Evolutionary conservation across 2,113 vertebrate genomes (phyloP).

Genomic region (Numenius arquata): DNA sequence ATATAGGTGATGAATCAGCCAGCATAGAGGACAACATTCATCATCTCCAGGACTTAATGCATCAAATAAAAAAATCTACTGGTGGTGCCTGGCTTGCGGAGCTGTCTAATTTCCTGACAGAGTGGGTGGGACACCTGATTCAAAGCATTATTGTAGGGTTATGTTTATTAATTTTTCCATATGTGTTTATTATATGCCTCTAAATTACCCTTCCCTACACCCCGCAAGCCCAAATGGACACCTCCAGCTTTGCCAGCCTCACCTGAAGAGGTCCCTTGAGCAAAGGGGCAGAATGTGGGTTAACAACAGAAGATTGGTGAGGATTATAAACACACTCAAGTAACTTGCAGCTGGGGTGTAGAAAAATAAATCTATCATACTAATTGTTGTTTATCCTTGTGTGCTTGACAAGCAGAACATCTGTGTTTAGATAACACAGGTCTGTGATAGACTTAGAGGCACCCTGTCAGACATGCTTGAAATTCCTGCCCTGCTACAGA

Average conservation of each 20-base stretch:
- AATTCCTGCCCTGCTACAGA: neutral
- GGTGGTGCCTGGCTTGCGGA: neutral
- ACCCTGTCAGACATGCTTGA: neutral
- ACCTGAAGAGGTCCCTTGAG: neutral
- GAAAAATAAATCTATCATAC: neutral
- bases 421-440: neutral
- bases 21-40: neutral
- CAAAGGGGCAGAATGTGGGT: neutral
- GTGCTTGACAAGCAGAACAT: neutral
- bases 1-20: no score
- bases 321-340: neutral
- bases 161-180: neutral
- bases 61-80: no score
- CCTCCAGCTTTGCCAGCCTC: neutral
- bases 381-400: neutral
- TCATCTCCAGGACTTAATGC: neutral
- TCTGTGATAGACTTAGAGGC: neutral
- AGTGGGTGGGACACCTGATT: neutral
- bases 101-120: no score
- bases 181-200: neutral
- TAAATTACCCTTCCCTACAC: neutral
- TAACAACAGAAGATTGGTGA: neutral
- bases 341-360: neutral
- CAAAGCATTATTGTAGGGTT: neutral
- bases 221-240: neutral